Base-by-base conservation (phyloP, 1,140 invertebrate species). In the Acromyrmex heyeri region DNA sequence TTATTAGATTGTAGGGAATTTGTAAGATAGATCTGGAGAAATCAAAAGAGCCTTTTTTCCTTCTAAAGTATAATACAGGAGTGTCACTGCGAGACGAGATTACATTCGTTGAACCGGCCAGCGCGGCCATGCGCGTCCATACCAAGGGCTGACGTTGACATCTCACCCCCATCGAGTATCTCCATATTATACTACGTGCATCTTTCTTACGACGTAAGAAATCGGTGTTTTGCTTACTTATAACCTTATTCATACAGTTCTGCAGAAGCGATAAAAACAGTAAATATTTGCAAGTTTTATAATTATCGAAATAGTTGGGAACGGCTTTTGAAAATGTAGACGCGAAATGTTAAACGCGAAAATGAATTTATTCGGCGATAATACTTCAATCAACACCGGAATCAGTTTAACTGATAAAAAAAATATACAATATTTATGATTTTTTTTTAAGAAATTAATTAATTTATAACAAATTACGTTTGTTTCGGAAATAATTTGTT, bases 1-100 rank as follows among this genome's bases (percentile, higher is more conserved):
- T 64, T 5, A 8, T 48, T 27, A n/a, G 38, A 38, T 62, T 24
- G 21, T 77, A 44, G 5, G n/a, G 6, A 77, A 64, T 34, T 48
- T 0, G 3, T 18, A 12, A 44, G 3, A 16, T 5, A 64, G 10
- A 44, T 62, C 24, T 72, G 14, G 34, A 85, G n/a, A 34, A 24
- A 70, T 34, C 38, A 10, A 70, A 55, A 24, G 27, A 3, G 34
- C 1, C 21, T 3, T 70, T 59, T 64, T 65, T 44, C 16, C 34
- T 62, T 62, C 5, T 14, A 59, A 73, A 57, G 3, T 3, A n/a
- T 53, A 16, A 30, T 44, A 67, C 73, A 82, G 75, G 85, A 93
- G 91, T 86, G 86, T 89, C 92, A 88, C 91, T 93, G 92, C 67
- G 73, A 86, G 72, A 65, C 79, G 90, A 91, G 90, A 93, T 93